Base-by-base conservation (phyloP, 2,888 invertebrate species). In the Morpho deidamia region DNA sequence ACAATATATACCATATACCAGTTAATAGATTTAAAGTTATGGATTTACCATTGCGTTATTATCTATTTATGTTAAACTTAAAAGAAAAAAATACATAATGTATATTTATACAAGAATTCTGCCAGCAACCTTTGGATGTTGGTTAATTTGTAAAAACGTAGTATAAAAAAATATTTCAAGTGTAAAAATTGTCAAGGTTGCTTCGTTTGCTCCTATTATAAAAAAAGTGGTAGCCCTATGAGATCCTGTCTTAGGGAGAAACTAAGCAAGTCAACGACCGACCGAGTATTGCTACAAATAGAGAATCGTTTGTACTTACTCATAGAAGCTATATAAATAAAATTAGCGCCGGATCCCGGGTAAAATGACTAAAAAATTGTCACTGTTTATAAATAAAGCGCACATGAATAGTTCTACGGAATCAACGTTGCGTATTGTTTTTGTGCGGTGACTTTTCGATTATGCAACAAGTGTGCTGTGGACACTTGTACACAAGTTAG, bases 331-430 rank as follows among this genome's bases (percentile, higher is more conserved):
- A 53, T 61, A 61, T 64, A 60, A 64, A 63, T 64, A 66, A 66
- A 61, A 63, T 65, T 65, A 65, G 65, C 65, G 58, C 61, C 59
- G 47, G 60, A 59, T 63, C 63, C 63, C 65, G 64, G 64, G 61
- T 63, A 57, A 60, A 59, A 63, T 58, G 59, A 64, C 59, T 56
- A 65, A 64, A 59, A 62, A 62, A 59, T 48, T 14, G 54, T 59
- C 57, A 57, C 60, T 55, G 63, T 55, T 57, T 65, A 64, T 64
- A 64, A 64, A 64, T 65, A 64, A 61, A 61, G 46, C 56, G 55
- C 55, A 56, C 58, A 45, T 62, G 54, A 53, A 54, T 42, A 49
- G 33, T 9, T 60, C 59, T 54, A 62, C 53, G 56, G 56, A 60
- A 60, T 53, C 53, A 50, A 42, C 50, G 53, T 45, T 47, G 45